These are phyloP conservation scores for Chelonoidis abingdonii DNA, from an alignment of 2,113 vertebrate genomes.

Conservation along the genomic window DNA sequence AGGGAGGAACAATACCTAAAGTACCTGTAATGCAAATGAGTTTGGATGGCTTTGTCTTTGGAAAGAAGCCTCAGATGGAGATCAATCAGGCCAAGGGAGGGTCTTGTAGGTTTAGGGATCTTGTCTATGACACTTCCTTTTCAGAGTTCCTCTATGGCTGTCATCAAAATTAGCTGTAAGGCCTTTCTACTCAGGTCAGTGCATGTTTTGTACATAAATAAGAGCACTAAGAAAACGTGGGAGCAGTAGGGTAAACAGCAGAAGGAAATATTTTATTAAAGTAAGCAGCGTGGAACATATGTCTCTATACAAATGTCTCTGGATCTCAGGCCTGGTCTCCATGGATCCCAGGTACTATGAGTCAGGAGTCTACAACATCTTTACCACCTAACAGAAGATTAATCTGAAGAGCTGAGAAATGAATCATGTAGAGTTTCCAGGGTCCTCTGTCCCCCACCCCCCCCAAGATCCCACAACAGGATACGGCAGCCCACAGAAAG, in stretches of 20 bases:
- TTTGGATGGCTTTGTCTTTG: neutral
- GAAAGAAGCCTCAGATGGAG: too few species aligned
- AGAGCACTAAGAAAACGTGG: neutral
- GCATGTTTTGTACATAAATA: neutral
- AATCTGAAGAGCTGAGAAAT: neutral
- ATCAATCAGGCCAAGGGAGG: neutral
- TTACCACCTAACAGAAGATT: neutral
- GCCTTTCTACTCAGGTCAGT: neutral
- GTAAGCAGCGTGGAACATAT: neutral
- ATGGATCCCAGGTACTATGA: neutral
- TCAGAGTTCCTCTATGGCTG: too few species aligned
- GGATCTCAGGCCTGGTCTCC: neutral
- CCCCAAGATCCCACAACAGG: neutral
- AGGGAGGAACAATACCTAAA: too few species aligned
- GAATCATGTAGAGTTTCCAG: neutral
- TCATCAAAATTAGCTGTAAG: neutral
- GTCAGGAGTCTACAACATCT: neutral
- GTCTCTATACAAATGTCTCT: neutral
- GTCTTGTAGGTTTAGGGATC: neutral
- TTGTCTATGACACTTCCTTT: too few species aligned
- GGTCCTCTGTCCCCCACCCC: neutral
- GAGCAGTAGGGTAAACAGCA: neutral
- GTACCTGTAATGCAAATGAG: neutral
- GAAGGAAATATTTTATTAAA: neutral
- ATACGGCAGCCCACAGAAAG: neutral